Conservation (phyloP, 2,113 vertebrate species). For the Tamias sibiricus region DNA sequence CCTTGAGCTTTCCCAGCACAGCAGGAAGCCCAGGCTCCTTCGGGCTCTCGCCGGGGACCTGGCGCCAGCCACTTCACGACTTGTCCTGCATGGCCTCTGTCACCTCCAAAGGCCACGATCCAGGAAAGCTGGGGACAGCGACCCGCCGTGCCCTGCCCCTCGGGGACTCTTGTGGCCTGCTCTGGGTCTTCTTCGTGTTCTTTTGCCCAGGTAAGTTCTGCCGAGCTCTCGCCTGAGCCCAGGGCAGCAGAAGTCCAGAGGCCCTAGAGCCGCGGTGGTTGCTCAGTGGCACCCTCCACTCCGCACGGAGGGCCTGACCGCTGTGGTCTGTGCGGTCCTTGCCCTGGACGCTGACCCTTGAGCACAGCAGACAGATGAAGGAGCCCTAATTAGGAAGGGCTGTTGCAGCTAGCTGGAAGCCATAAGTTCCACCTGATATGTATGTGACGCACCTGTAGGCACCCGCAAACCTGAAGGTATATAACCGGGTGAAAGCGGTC, state of each 20-base stretch:
- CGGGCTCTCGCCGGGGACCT: background rate
- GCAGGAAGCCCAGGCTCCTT: background rate
- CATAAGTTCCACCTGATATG: too few species aligned
- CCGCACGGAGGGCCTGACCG: background rate
- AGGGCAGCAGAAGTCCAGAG: accelerated
- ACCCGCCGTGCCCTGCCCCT: too few species aligned
- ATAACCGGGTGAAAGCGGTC: too few species aligned
- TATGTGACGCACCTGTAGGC: too few species aligned
- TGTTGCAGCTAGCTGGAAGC: too few species aligned
- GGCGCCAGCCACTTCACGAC: background rate
- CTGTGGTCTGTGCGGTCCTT: accelerated
- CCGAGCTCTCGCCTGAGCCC: background rate
- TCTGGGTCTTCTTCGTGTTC: too few species aligned
- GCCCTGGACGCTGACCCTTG: background rate
- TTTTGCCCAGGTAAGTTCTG: background rate
- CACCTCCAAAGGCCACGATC: background rate
- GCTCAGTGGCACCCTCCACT: too few species aligned
- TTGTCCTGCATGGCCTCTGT: background rate
- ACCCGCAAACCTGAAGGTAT: too few species aligned
- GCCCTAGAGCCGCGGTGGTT: accelerated
- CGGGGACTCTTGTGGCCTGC: too few species aligned
- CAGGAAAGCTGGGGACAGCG: background rate
- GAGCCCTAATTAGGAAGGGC: too few species aligned
- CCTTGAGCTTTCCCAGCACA: accelerated
- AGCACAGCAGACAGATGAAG: background rate